Percentiles rank a stretch among this genome's conserved stretches.
phyloP scores from a whole-genome alignment of 1,140 invertebrate genomes.

The Lucilia cuprina region DNA sequence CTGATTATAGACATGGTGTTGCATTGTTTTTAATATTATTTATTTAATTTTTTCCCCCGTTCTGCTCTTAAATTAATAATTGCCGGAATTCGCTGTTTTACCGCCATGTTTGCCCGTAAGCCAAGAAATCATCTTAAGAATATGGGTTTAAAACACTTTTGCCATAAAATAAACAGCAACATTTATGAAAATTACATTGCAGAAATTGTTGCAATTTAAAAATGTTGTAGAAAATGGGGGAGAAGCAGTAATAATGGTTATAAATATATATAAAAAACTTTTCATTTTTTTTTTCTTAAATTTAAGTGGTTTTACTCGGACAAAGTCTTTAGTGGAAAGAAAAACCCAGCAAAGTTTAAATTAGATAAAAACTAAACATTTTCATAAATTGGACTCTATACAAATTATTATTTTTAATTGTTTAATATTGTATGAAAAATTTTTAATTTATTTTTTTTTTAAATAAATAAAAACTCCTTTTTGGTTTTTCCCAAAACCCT shows the following conservation, averaged over 20 bases:
- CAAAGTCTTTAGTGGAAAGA: neutral
- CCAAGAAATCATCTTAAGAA: neutral
- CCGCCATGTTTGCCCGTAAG: neutral
- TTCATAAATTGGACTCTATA: neutral
- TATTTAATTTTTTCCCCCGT: neutral
- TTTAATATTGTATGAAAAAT: too few relatives aligned
- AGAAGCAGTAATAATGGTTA: neutral
- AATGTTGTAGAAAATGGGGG: neutral
- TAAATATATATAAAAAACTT: neutral
- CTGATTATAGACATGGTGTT: neutral
- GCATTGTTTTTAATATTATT: neutral
- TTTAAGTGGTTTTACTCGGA: neutral
- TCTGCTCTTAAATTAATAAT: neutral
- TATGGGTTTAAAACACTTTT: neutral
- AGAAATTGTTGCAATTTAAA: neutral
- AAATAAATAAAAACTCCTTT: too few relatives aligned
- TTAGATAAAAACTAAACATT: neutral
- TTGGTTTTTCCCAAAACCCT: neutral
- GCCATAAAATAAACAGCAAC: neutral
- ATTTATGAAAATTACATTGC: neutral
- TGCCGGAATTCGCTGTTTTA: neutral
- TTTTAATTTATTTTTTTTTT: too few relatives aligned
- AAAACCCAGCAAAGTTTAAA: neutral
- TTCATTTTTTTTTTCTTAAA: neutral
- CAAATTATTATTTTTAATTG: too few relatives aligned